phyloP scores from a whole-genome alignment of 2,797 vertebrate genomes.

The Chiropotes sagulatus region DNA sequence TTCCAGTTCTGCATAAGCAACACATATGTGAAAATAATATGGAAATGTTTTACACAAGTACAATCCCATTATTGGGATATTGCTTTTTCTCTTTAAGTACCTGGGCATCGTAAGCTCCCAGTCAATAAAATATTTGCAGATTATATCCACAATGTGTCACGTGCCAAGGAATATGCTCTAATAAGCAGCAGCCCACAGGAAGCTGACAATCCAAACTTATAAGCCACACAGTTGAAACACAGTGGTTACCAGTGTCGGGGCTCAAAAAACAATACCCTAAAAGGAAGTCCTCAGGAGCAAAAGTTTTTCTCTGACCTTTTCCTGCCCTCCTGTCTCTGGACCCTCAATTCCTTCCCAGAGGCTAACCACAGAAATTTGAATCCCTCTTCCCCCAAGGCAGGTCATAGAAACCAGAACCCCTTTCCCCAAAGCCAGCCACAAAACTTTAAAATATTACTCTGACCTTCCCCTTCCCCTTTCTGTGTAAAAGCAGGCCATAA shows the following conservation, averaged over 20 bases:
- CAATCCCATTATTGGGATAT: neutral
- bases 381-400: neutral
- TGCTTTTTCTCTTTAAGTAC: neutral
- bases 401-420: neutral
- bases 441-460: neutral
- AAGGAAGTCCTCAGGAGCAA: neutral
- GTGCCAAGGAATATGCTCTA: neutral
- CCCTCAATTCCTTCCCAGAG: neutral
- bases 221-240: neutral
- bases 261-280: neutral
- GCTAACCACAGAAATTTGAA: neutral
- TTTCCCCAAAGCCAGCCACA: neutral
- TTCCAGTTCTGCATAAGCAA: neutral
- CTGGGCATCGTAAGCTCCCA: neutral
- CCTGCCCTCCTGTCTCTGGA: neutral
- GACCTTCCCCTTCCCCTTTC: neutral
- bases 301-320: neutral
- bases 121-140: neutral
- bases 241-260: neutral
- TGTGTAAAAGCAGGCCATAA: neutral
- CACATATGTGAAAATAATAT: neutral
- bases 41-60: neutral
- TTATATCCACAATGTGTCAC: neutral
- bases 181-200: neutral
- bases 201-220: neutral